phyloP scores from a whole-genome alignment of 2,888 invertebrate genomes.

The Crepidodera aurea region DNA sequence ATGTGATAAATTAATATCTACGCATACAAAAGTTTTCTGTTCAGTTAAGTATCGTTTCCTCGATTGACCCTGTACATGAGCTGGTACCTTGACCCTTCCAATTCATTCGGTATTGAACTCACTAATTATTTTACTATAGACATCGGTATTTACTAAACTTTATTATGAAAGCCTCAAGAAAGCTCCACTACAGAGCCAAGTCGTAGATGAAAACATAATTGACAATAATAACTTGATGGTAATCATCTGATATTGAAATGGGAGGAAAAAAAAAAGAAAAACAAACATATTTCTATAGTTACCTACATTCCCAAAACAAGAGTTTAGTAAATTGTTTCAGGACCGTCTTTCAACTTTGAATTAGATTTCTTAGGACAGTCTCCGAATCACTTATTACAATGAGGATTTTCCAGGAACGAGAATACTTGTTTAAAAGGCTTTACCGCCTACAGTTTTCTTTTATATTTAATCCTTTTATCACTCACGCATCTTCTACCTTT shows the following conservation, averaged over 20 bases:
- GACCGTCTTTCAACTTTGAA: no score
- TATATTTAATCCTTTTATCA: no score
- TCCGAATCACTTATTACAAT: no score
- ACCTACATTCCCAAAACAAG: not conserved
- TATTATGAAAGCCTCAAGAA: not conserved
- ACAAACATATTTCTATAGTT: not conserved
- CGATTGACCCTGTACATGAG: not conserved
- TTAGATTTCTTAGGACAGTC: no score
- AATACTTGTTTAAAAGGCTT: no score
- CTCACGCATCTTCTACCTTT: no score
- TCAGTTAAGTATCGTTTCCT: no score
- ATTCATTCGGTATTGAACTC: constrained; percentile 27
- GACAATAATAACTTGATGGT: not conserved
- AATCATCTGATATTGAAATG: not conserved
- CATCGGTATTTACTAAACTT: constrained; percentile 12
- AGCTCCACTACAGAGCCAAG: not conserved
- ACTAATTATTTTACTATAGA: constrained; percentile 25
- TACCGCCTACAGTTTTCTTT: no score
- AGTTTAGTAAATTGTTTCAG: no score
- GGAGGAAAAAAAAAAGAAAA: not conserved
- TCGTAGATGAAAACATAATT: constrained; percentile 9
- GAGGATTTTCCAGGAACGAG: no score
- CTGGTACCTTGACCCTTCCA: constrained; percentile 31
- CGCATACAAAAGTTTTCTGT: no score
- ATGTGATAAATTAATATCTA: no score